These are phyloP conservation scores for Neotoma lepida DNA, from an alignment of 2,113 vertebrate genomes.

Conservation along the genomic window DNA sequence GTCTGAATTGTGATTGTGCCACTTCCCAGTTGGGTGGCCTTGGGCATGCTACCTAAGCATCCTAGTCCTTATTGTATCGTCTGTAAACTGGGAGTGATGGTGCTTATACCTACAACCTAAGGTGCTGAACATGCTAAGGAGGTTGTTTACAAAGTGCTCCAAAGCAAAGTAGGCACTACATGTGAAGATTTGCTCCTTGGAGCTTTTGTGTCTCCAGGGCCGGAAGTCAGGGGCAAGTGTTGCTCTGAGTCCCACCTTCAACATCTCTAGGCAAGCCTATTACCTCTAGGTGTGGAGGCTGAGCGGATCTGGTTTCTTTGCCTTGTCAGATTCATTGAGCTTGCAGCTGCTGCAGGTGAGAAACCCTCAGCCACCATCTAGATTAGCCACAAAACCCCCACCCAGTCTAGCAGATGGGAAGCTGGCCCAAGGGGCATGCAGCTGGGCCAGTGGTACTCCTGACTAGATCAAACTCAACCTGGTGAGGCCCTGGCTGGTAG, in stretches of 20 bases:
- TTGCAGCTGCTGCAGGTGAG: not conserved
- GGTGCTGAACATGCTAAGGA: not conserved
- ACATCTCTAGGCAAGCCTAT: not conserved
- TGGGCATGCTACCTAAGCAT: not conserved
- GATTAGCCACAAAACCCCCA: not conserved
- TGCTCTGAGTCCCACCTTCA: constrained; percentile 10
- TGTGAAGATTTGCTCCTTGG: not conserved
- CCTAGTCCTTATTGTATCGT: not conserved
- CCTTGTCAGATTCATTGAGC: not conserved
- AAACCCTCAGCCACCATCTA: not conserved
- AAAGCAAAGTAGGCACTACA: not conserved
- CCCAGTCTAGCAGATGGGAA: not conserved
- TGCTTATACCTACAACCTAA: not conserved
- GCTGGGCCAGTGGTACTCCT: not conserved
- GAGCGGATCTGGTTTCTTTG: not conserved
- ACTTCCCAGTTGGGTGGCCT: not conserved
- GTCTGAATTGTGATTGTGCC: not conserved
- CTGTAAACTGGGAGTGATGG: not conserved
- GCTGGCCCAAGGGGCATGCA: not conserved
- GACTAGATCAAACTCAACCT: not conserved
- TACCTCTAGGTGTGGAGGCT: not conserved
- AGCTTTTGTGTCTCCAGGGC: not conserved
- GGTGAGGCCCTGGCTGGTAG: not conserved
- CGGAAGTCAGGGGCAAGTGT: not conserved
- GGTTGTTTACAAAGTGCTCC: not conserved